phyloP scores from a whole-genome alignment of 2,888 invertebrate species.

The Scelioninae gen. 2 region DNA sequence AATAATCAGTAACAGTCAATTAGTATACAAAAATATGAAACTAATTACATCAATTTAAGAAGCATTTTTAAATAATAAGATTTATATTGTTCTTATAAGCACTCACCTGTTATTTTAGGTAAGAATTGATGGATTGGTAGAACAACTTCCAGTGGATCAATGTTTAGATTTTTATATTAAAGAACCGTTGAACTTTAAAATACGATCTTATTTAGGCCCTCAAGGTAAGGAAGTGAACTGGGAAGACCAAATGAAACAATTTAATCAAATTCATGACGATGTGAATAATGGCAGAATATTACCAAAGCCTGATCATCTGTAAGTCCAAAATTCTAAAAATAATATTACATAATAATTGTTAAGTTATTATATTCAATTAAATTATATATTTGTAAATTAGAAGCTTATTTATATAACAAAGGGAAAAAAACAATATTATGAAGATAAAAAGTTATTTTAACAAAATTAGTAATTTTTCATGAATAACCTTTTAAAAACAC shows the following conservation, averaged over 20 bases:
- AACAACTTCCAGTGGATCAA: conserved; percentile 69
- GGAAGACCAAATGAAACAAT: conserved; percentile 71
- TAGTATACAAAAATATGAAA: too few relatives aligned
- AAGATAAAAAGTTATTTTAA: too few relatives aligned
- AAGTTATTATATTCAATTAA: conserved; percentile 22
- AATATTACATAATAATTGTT: conserved; percentile 5
- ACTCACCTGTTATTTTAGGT: conserved; percentile 69
- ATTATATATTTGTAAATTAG: too few relatives aligned
- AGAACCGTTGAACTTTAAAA: conserved; percentile 76
- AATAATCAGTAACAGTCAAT: too few relatives aligned
- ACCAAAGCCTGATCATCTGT: conserved; percentile 76
- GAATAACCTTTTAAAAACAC: too few relatives aligned
- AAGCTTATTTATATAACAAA: too few relatives aligned
- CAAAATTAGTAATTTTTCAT: too few relatives aligned
- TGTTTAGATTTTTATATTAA: conserved; percentile 73
- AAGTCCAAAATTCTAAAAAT: conserved; percentile 64
- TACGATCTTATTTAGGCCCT: conserved; percentile 75
- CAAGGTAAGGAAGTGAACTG: conserved; percentile 75
- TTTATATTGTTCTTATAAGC: too few relatives aligned
- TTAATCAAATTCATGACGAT: conserved; percentile 74
- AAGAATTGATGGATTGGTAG: conserved; percentile 75
- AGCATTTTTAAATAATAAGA: too few relatives aligned
- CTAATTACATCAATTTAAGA: too few relatives aligned
- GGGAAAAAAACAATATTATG: too few relatives aligned
- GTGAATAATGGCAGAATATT: conserved; percentile 69